Evolutionary conservation across 2,888 invertebrate species (phyloP), one percentile per base, ranked within the genome.

Genomic region (Anodontia alba): DNA sequence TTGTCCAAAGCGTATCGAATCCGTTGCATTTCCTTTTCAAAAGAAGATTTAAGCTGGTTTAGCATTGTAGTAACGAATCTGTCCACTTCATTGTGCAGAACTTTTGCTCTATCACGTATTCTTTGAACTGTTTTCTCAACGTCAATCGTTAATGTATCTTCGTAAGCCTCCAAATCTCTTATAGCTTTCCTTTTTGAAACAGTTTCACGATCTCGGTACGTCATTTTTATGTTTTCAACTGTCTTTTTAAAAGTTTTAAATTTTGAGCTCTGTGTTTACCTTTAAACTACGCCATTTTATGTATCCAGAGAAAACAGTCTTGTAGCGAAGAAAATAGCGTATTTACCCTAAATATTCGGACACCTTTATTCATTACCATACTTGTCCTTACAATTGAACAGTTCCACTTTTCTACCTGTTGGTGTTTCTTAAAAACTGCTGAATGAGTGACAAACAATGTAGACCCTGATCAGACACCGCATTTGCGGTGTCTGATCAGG

Each of bases 101-200:
- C 20, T 57, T 83, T 82, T 0, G 82, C 82, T 10, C 85, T 36
- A n/a, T 85, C 85, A 42, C 85, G 70, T 33, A 85, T 79, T 36
- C 78, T 80, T 10, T 85, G 82, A 42, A 85, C 82, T 0, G 81
- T 81, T 29, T 81, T 80, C 42, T 85, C 85, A 10, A 85, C 82
- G n/a, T 85, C 75, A 1, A 80, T 71, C 23, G 83, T 85, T 5
- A 85, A 36, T 5, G 85, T 73, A 51, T 82, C 83, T 74, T 85
- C 85, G 54, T 85, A 85, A n/a, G 78, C 76, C 17, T 75, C 49
- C n/a, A 85, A 68, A 26, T 81, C 83, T 20, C 83, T 57, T 2
- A 85, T 33, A 17, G 83, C 85, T 51, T 80, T 75, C 67, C 78
- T 83, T n/a, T 62, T 62, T 12, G 62, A 62, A 3, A 62, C 62